Evolutionary conservation across 92 coral and sea anemone species (phyloP), one percentile per base, ranked within the genome.

Genomic region (Montipora capitata): DNA sequence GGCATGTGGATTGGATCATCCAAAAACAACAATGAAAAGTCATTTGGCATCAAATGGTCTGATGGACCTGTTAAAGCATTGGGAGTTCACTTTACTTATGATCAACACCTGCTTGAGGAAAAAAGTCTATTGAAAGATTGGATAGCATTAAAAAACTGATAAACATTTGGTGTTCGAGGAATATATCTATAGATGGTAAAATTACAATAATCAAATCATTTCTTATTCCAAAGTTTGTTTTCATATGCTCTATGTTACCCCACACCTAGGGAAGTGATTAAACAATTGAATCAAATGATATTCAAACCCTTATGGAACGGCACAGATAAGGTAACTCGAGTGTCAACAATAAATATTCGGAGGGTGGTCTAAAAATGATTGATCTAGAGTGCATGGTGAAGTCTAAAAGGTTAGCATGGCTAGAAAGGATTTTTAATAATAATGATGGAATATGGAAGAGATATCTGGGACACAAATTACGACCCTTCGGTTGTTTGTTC

Each of bases 261-360:
- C 0, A 66, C 72, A 66, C 72, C 72, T 4, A 13, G 17, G 27
- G 72, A 66, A 15, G 9, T 66, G 39, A 40, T 66, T 4, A 66
- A 66, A 18, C 39, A 66, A 66, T 39, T 66, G 35, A 66, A 66
- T 66, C 72, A 66, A 66, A 3, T 66, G 72, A 3, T 66, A 66
- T 66, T 66, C 72, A 66, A 66, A 39, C 17, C 17, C 42, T 66
- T 66, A 66, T 66, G 72, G 72, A 66, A 66, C 6, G 72, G 38
- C 8, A 66, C 42, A 66, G 14, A 56, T 13, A 68, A 68, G 16
- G 74, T 68, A 35, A 68, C 74, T 2, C 42, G 74, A 6, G 74
- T 68, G 44, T 68, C 74, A 68, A 27, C 15, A 68, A 68, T 68
- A 18, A 68, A 42, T 68, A 35, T 27, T 6, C 2, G 74, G 49